Conservation (phyloP, 2,888 invertebrate species). For the Callosobruchus maculatus region DNA sequence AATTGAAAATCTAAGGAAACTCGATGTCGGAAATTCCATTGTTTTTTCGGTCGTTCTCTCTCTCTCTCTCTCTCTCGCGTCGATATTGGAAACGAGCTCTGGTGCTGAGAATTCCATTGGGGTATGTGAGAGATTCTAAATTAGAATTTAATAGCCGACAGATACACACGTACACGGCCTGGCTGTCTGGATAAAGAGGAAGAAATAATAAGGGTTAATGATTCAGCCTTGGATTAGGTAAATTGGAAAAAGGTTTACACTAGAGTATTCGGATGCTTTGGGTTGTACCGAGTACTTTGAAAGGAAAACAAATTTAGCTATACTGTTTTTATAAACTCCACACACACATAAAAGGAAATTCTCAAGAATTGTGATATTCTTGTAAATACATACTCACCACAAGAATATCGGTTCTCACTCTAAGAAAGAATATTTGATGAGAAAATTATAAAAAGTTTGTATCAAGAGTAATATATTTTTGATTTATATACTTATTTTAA, state of each 20-base stretch:
- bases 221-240: neutral
- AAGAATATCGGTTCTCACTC: too few relatives aligned
- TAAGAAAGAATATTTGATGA: too few relatives aligned
- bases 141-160: neutral
- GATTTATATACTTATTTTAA: too few relatives aligned
- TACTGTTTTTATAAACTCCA: too few relatives aligned
- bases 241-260: neutral
- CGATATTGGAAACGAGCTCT: neutral
- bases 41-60: neutral
- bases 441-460: too few relatives aligned
- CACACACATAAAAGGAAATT: too few relatives aligned
- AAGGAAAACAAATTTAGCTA: too few relatives aligned
- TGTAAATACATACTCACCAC: too few relatives aligned
- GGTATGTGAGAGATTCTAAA: neutral
- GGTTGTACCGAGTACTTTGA: neutral
- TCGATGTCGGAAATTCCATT: neutral
- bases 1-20: conserved; percentile 18
- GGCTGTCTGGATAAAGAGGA: neutral
- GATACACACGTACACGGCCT: neutral
- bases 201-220: neutral
- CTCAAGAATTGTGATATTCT: too few relatives aligned
- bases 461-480: too few relatives aligned
- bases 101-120: neutral
- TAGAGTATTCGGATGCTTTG: neutral
- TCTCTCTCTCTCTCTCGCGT: neutral